These are phyloP conservation scores for Python bivittatus DNA, from an alignment of 2,113 vertebrate species.

Conservation along the genomic window DNA sequence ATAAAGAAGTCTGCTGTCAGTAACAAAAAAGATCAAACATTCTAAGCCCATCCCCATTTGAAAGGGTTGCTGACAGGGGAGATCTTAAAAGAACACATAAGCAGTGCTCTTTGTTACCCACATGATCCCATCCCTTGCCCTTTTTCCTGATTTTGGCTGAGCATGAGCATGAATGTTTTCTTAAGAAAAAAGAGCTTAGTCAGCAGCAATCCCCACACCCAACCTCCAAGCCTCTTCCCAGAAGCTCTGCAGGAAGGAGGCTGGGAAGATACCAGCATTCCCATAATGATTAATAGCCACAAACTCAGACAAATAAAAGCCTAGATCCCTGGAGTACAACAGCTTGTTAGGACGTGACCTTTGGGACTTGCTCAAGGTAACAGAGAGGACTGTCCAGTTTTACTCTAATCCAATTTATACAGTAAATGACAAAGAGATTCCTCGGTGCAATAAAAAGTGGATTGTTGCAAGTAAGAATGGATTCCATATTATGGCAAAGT, in stretches of 20 bases:
- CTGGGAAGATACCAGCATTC: constrained; percentile 33
- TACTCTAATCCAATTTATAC: background rate
- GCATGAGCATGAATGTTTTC: background rate
- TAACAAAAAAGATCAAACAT: background rate
- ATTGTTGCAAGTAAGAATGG: background rate
- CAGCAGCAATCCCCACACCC: constrained; percentile 16
- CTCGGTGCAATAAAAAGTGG: background rate
- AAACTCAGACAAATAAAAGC: background rate
- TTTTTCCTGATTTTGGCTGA: constrained; percentile 5
- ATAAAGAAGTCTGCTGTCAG: background rate
- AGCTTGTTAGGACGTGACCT: background rate
- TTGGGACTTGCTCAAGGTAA: background rate
- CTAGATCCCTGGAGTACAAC: constrained; percentile 14
- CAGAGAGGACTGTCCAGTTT: background rate
- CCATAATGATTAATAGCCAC: constrained; percentile 39
- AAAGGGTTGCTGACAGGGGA: background rate
- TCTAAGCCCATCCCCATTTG: background rate
- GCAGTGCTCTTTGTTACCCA: background rate
- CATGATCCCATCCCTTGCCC: background rate
- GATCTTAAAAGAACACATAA: background rate
- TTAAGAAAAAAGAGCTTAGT: background rate
- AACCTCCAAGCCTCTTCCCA: constrained; percentile 10
- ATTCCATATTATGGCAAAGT: background rate
- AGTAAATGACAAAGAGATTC: background rate
- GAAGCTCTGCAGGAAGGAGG: constrained; percentile 34